phyloP scores from a whole-genome alignment of 2,113 vertebrate genomes.

The Cebidichthys violaceus region DNA sequence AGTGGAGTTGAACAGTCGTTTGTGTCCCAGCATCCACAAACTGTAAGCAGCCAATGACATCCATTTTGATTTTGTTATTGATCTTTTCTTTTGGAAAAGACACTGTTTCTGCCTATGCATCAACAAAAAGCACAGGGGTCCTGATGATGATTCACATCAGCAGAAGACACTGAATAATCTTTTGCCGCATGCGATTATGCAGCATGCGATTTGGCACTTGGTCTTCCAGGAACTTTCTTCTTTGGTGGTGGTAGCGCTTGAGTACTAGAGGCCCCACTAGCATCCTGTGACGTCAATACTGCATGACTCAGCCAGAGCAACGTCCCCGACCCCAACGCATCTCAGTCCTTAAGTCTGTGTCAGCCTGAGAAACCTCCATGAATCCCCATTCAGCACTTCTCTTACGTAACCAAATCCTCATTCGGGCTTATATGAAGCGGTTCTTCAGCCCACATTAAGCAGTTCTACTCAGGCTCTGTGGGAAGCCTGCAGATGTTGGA shows the following conservation, averaged over 20 bases:
- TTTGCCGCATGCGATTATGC: slow-evolving; percentile 7
- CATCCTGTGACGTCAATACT: background rate
- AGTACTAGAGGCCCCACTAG: background rate
- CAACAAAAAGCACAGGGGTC: background rate
- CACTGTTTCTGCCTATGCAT: background rate
- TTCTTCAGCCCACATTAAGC: slow-evolving; percentile 58
- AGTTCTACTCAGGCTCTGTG: slow-evolving; percentile 32
- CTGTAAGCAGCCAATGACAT: slow-evolving; percentile 55
- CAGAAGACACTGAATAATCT: background rate
- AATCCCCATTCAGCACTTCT: slow-evolving; percentile 40
- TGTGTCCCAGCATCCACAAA: slow-evolving; percentile 37
- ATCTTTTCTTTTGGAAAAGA: background rate
- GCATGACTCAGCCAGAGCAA: slow-evolving; percentile 31
- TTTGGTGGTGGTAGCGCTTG: background rate
- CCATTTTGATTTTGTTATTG: background rate
- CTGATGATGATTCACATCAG: background rate
- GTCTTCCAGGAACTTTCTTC: slow-evolving; percentile 5
- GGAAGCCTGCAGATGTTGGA: slow-evolving; percentile 44
- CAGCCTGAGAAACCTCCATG: slow-evolving; percentile 46
- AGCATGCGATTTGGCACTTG: slow-evolving; percentile 21
- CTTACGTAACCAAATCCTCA: slow-evolving; percentile 74
- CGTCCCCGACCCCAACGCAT: background rate
- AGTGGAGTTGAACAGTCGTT: slow-evolving; percentile 59
- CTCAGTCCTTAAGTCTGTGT: background rate
- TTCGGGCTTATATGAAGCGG: slow-evolving; percentile 57